These are phyloP conservation scores for Oreamnos americanus DNA, from an alignment of 2,113 vertebrate species.

Conservation along the genomic window DNA sequence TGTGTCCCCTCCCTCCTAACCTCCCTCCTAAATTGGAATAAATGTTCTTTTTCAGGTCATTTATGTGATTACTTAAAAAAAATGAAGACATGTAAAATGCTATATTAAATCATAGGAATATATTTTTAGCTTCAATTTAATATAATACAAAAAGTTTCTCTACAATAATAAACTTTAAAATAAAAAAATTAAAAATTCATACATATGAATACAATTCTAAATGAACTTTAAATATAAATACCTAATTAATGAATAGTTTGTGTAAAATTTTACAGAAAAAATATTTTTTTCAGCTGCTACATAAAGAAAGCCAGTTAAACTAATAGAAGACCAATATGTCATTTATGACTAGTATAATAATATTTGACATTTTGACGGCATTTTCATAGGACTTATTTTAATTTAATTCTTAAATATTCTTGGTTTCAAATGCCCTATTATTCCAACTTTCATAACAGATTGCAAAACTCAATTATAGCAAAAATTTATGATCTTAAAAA, in stretches of 20 bases:
- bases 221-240: background rate
- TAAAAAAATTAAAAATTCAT: background rate
- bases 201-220: background rate
- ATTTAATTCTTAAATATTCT: background rate
- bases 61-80: background rate
- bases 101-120: background rate
- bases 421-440: background rate
- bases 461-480: background rate
- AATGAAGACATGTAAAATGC: background rate
- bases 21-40: background rate
- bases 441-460: background rate
- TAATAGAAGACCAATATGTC: background rate
- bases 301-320: background rate
- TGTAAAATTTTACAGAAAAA: background rate
- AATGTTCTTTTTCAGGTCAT: background rate
- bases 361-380: background rate
- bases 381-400: background rate
- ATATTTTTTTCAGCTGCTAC: background rate
- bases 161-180: background rate
- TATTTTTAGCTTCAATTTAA: background rate
- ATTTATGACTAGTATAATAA: background rate
- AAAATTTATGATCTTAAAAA: background rate
- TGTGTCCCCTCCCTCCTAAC: background rate
- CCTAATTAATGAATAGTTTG: background rate
- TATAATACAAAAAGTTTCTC: background rate